phyloP scores from a whole-genome alignment of 2,113 vertebrate species.

The Motacilla alba region DNA sequence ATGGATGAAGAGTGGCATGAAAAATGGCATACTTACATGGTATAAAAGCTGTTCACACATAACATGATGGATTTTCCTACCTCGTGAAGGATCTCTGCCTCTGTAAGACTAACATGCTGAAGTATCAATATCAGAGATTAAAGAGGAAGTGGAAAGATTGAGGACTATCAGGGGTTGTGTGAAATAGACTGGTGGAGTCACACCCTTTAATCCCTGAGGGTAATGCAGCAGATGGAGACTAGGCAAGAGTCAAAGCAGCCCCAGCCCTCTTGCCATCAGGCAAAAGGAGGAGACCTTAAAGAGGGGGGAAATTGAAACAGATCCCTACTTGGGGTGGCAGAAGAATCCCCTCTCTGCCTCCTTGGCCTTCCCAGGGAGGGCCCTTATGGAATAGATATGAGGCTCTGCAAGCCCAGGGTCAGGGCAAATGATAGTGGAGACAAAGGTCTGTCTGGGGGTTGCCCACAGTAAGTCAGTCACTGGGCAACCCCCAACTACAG shows the following conservation, averaged over 20 bases:
- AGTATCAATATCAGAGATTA: background rate
- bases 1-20: rapidly evolving
- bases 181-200: background rate
- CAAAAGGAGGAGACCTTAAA: background rate
- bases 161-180: background rate
- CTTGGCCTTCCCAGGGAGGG: background rate
- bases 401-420: background rate
- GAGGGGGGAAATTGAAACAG: background rate
- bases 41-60: rapidly evolving
- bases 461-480: no score
- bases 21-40: background rate
- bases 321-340: background rate
- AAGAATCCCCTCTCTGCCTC: background rate
- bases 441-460: background rate
- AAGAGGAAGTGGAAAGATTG: background rate
- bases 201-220: background rate
- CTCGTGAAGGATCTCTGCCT: background rate
- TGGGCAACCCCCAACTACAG: background rate
- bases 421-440: background rate
- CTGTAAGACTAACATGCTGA: background rate
- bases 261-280: background rate
- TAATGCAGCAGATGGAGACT: background rate
- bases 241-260: background rate
- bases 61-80: background rate
- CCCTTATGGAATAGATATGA: background rate